These are phyloP conservation scores for Dicrostonyx torquatus DNA, from an alignment of 2,797 vertebrate genomes.

Conservation along the genomic window DNA sequence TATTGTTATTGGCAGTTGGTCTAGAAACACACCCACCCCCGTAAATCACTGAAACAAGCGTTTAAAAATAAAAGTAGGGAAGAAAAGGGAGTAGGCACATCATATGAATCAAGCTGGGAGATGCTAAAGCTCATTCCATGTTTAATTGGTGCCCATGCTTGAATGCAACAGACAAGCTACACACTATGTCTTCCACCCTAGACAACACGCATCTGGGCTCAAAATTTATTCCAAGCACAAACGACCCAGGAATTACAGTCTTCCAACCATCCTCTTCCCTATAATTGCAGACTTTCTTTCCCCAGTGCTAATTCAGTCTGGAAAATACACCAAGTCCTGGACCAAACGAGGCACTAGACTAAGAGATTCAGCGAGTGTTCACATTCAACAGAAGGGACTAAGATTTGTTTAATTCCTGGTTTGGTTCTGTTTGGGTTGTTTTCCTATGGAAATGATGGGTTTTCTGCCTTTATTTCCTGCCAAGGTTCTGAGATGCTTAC, in stretches of 20 bases:
- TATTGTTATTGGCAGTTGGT: not conserved
- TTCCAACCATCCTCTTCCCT: not conserved
- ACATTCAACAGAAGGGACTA: conserved; percentile 55
- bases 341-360: not conserved
- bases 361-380: conserved; percentile 31
- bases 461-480: conserved; percentile 60
- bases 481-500: conserved; percentile 36
- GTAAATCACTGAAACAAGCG: not conserved
- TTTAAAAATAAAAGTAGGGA: conserved; percentile 33
- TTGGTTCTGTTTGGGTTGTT: conserved; percentile 38
- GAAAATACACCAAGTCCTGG: conserved; percentile 7
- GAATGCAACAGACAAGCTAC: not conserved
- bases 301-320: conserved; percentile 40
- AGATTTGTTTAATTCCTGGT: conserved; percentile 56
- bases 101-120: not conserved
- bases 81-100: not conserved
- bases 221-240: conserved; percentile 10
- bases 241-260: not conserved
- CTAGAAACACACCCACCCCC: not conserved
- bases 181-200: not conserved
- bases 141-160: not conserved
- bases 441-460: conserved; percentile 29
- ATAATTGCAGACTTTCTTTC: conserved; percentile 19
- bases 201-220: not conserved
- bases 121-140: not conserved